Conservation (phyloP, 2,797 vertebrate genomes). For the Chiloscyllium punctatum region DNA sequence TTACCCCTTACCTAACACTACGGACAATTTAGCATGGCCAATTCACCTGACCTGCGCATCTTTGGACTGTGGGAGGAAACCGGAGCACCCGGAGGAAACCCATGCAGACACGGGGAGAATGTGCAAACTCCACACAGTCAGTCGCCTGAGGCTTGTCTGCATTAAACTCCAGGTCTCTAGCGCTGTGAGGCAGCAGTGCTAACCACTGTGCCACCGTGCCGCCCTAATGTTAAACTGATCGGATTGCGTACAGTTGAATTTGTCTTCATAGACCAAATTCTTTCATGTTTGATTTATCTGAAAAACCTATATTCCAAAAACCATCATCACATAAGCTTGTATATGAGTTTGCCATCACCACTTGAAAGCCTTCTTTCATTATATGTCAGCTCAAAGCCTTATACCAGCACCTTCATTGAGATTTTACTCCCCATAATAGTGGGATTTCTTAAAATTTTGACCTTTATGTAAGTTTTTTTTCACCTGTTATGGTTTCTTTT, state of each 20-base stretch:
- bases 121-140: too few relatives aligned
- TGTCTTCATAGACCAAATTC: not conserved
- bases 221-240: not conserved
- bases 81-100: too few relatives aligned
- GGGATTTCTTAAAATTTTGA: not conserved
- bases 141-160: too few relatives aligned
- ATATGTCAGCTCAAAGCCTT: not conserved
- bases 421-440: not conserved
- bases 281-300: not conserved
- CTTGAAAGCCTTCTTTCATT: not conserved
- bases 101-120: too few relatives aligned
- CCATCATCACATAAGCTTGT: not conserved
- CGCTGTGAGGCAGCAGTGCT: too few relatives aligned
- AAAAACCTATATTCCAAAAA: not conserved
- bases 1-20: too few relatives aligned
- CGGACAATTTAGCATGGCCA: too few relatives aligned
- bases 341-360: not conserved
- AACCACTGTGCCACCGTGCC: too few relatives aligned
- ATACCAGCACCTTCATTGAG: not conserved
- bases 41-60: too few relatives aligned
- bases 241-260: not conserved
- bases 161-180: too few relatives aligned
- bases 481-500: too few relatives aligned
- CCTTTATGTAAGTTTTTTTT: not conserved
- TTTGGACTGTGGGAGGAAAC: too few relatives aligned